Evolutionary conservation across 2,888 invertebrate genomes (phyloP).

Genomic region (Dendrolimus houi): DNA sequence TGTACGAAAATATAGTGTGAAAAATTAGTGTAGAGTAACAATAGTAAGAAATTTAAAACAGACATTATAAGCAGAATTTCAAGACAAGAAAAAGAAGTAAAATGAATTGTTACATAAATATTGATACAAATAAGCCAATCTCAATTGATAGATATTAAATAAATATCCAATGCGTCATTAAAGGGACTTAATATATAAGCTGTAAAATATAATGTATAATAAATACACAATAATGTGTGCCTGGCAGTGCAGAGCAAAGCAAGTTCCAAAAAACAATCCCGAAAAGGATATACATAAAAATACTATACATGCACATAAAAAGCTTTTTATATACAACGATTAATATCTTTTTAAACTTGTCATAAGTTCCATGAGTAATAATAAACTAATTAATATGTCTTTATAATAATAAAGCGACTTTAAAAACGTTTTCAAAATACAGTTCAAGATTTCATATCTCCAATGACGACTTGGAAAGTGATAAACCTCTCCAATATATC

Average conservation of each 20-base stretch:
- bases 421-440: not conserved
- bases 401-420: constrained; percentile 27
- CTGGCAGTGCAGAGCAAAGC: not conserved
- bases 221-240: not conserved
- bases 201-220: not conserved
- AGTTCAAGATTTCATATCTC: not conserved
- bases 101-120: too few relatives aligned
- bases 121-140: too few relatives aligned
- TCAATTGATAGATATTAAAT: too few relatives aligned
- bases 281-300: not conserved
- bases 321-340: constrained; percentile 47
- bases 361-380: constrained; percentile 58
- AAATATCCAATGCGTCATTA: too few relatives aligned
- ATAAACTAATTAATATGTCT: constrained; percentile 56
- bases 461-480: too few relatives aligned
- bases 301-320: constrained; percentile 12
- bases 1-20: too few relatives aligned
- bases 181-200: too few relatives aligned
- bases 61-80: too few relatives aligned
- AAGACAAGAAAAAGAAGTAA: too few relatives aligned
- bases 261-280: not conserved
- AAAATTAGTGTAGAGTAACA: too few relatives aligned
- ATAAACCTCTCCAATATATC: too few relatives aligned
- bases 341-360: constrained; percentile 60
- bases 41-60: too few relatives aligned